These are phyloP conservation scores for Astyanax mexicanus DNA, from an alignment of 2,797 vertebrate genomes.

Conservation along the genomic window DNA sequence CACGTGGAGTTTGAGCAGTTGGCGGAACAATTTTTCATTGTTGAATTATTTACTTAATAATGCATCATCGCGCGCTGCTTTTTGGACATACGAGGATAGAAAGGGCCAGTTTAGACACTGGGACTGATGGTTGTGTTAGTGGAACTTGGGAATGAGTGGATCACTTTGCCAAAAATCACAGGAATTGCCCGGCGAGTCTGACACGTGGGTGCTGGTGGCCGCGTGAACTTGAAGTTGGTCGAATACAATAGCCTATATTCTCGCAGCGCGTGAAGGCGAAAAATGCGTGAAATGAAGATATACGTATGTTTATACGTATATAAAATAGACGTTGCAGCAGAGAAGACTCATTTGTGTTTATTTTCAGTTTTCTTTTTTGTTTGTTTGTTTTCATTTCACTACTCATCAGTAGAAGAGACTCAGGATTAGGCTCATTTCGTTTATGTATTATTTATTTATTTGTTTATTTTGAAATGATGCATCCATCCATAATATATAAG, in stretches of 20 bases:
- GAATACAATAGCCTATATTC: background rate
- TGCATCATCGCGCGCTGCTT: background rate
- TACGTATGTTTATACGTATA: no score
- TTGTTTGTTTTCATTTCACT: no score
- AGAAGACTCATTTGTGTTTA: no score
- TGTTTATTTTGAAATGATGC: no score
- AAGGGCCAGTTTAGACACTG: background rate
- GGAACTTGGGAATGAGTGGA: conserved; percentile 35
- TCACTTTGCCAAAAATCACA: conserved; percentile 20
- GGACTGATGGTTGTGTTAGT: background rate
- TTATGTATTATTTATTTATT: no score
- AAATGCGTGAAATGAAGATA: no score
- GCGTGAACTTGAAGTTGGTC: conserved; percentile 43
- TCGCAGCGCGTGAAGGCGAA: background rate
- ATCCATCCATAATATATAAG: no score
- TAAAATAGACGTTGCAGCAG: background rate
- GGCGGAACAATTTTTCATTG: background rate
- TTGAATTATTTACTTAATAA: background rate
- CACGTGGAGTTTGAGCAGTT: conserved; percentile 76
- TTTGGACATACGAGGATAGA: background rate
- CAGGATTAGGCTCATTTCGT: no score
- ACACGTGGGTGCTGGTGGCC: conserved; percentile 61
- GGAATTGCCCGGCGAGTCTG: conserved; percentile 36
- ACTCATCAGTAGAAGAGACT: no score
- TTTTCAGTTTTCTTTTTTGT: no score